Evolutionary conservation across 2,113 vertebrate species (phyloP), one percentile per base, ranked within the genome.

Genomic region (Spermophilus dauricus): DNA sequence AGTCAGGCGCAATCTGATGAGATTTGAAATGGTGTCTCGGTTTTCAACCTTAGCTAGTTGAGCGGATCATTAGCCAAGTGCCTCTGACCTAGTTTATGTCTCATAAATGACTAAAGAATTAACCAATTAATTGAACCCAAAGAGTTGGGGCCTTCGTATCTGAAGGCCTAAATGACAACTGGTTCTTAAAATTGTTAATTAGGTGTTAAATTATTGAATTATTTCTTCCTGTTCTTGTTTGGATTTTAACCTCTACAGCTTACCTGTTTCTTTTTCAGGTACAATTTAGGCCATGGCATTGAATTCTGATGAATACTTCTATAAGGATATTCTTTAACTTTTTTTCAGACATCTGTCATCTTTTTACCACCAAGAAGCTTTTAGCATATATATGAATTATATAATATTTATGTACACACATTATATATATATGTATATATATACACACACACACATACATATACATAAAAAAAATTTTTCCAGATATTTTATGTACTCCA

Each of bases 251-350:
- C 24, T 73, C 17, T 95, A 28, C 82, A 13, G 6, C 34, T 80
- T 80, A 91, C 4, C 48, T 89, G 12, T 82, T 80, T 95, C 39
- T 92, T 88, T 39, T 94, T 42, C 26, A 53, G 13, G 28, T 53
- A 77, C 58, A 89, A 89, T 53, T 95, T 83, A 76, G n/a, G 11
- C 20, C 39, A 89, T 30, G 28, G 56, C 45, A 83, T 80, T 82
- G 86, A 89, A 89, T 63, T 86, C 37, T 70, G 94, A 96, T 70
- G 45, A 69, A 17, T 78, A 39, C 86, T 83, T 97, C 90, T 81
- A 28, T 17, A 86, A 92, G 17, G 13, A n/a, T 80, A 67, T 24
- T 87, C 70, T 94, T 58, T 80, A 81, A 77, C 70, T 87, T 65
- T 95, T 94, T 14, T 81, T 81, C n/a, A 88, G 22, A 80, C 18